A percentile compares a stretch with the other conserved stretches of the same genome.
Conservation (phyloP, 2,888 invertebrate genomes). For the Eristalis pertinax region DNA sequence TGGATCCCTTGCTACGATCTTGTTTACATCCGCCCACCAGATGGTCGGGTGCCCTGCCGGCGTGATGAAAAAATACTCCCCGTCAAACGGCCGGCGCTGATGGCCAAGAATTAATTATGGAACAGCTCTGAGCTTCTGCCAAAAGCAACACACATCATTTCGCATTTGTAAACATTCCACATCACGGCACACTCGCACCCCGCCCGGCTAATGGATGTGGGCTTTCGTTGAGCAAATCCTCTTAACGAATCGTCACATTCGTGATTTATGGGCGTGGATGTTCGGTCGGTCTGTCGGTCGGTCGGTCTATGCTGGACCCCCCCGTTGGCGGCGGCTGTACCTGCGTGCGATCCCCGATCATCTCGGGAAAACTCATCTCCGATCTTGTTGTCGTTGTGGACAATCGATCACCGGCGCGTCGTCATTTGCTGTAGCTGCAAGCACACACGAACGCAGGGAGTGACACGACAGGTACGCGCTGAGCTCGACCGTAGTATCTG, state of each 20-base stretch:
- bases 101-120: constrained; percentile 31
- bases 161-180: constrained; percentile 37
- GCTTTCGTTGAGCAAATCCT: constrained; percentile 24
- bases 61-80: constrained; percentile 10
- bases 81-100: background rate
- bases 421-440: no score
- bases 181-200: constrained; percentile 17
- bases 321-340: background rate
- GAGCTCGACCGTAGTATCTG: constrained; percentile 12
- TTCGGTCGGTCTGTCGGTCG: no score
- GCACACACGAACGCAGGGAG: background rate
- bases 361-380: background rate
- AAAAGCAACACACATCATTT: constrained; percentile 1
- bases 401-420: no score
- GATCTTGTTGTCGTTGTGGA: background rate
- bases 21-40: constrained; percentile 50
- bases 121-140: constrained; percentile 27
- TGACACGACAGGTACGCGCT: constrained; percentile 11
- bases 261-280: constrained; percentile 35
- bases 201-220: constrained; percentile 22
- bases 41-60: constrained; percentile 7
- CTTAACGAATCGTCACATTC: constrained; percentile 7
- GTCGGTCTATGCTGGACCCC: background rate
- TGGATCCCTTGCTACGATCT: constrained; percentile 16
- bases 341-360: background rate